Evolutionary conservation across 2,797 vertebrate genomes (phyloP).

Genomic region (Squalus acanthias): DNA sequence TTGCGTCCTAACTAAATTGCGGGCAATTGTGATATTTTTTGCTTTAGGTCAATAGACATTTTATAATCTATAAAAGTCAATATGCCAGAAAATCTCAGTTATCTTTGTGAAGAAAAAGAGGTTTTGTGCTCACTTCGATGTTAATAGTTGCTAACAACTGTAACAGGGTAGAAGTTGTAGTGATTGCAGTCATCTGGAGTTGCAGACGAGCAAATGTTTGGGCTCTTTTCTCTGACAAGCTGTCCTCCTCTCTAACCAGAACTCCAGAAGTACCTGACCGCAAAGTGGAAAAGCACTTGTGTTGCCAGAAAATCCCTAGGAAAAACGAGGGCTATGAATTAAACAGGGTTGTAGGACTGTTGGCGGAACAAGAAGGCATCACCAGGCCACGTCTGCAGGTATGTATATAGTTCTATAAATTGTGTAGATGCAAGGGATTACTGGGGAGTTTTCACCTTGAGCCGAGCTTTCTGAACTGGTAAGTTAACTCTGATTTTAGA

Average conservation of each 20-base stretch:
- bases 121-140: neutral
- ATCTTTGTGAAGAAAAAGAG: neutral
- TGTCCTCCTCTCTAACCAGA: neutral
- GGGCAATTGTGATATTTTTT: neutral
- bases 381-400: neutral
- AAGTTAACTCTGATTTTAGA: neutral
- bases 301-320: neutral
- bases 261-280: neutral
- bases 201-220: neutral
- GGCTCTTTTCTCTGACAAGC: neutral
- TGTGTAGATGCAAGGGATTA: neutral
- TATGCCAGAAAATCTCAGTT: neutral
- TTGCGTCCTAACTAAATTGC: neutral
- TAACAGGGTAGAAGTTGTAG: neutral
- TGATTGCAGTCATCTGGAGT: neutral
- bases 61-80: neutral
- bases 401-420: neutral
- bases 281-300: neutral
- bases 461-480: neutral
- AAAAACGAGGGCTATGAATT: neutral
- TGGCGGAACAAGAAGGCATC: neutral
- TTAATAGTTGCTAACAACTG: neutral
- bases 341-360: neutral
- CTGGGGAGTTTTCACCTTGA: neutral
- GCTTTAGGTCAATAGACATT: neutral